Evolutionary conservation across 2,113 vertebrate species (phyloP).

Genomic region (Sorex fumeus): DNA sequence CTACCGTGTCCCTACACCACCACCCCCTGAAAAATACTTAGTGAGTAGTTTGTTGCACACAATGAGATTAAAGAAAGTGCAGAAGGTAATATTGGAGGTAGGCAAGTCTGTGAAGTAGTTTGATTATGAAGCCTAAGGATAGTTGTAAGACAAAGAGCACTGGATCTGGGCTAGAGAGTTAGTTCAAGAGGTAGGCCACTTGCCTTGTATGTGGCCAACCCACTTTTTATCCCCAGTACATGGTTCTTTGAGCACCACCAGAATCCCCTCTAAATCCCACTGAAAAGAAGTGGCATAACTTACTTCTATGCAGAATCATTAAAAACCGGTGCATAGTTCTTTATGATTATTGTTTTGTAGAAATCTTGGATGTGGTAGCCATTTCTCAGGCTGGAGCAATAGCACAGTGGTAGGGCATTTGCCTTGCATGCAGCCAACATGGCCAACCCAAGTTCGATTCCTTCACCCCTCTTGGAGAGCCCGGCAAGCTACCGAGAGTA

Average conservation of each 20-base stretch:
- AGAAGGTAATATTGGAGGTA: not conserved
- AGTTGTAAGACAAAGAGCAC: too few relatives aligned
- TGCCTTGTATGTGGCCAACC: not conserved
- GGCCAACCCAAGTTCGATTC: too few relatives aligned
- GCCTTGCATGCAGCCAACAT: too few relatives aligned
- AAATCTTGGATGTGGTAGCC: too few relatives aligned
- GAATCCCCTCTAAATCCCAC: too few relatives aligned
- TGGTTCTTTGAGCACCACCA: too few relatives aligned
- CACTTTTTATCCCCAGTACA: too few relatives aligned
- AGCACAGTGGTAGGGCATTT: too few relatives aligned
- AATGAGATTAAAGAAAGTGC: not conserved
- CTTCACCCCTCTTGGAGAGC: too few relatives aligned
- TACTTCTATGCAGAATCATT: not conserved
- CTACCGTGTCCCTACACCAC: too few relatives aligned
- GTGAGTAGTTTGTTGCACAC: not conserved
- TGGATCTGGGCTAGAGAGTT: not conserved
- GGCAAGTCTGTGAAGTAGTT: not conserved
- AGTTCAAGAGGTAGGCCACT: not conserved
- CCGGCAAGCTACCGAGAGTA: too few relatives aligned
- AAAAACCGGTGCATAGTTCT: not conserved
- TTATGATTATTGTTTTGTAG: not conserved
- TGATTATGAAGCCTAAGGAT: not conserved
- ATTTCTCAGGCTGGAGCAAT: too few relatives aligned
- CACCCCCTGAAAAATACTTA: constrained; percentile 23
- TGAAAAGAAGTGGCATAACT: not conserved